These are phyloP conservation scores for Antennarius striatus DNA, from an alignment of 2,113 vertebrate genomes.

Conservation along the genomic window DNA sequence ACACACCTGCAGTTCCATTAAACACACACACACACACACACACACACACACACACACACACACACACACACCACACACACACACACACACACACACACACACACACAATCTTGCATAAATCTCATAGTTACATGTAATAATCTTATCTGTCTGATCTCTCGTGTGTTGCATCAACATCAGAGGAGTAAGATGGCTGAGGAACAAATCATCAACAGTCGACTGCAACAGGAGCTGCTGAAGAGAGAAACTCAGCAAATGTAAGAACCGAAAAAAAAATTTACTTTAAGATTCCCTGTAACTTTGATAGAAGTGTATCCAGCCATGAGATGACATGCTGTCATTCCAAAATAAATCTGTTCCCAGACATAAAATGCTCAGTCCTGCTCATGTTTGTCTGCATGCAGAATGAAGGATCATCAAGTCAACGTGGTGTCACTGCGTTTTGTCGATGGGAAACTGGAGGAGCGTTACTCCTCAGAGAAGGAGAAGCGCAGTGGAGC, in stretches of 20 bases:
- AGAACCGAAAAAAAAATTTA: slow-evolving; percentile 44
- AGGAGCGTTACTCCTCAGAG: slow-evolving; percentile 89
- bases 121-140: background rate
- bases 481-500: slow-evolving; percentile 91
- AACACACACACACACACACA: background rate
- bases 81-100: background rate
- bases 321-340: too few relatives aligned
- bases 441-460: slow-evolving; percentile 87
- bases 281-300: too few relatives aligned
- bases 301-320: too few relatives aligned
- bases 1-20: background rate
- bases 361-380: background rate
- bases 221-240: slow-evolving; percentile 88
- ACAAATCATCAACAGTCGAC: slow-evolving; percentile 86
- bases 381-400: background rate
- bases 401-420: slow-evolving; percentile 85
- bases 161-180: slow-evolving; percentile 48
- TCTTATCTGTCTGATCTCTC: background rate
- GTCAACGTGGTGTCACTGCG: slow-evolving; percentile 84
- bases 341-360: background rate
- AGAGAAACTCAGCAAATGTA: slow-evolving; percentile 89
- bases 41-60: background rate
- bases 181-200: slow-evolving; percentile 75
- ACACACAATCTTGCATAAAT: background rate
- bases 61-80: background rate